Conservation (phyloP, 2,797 vertebrate species). For the Botia kubotai region DNA sequence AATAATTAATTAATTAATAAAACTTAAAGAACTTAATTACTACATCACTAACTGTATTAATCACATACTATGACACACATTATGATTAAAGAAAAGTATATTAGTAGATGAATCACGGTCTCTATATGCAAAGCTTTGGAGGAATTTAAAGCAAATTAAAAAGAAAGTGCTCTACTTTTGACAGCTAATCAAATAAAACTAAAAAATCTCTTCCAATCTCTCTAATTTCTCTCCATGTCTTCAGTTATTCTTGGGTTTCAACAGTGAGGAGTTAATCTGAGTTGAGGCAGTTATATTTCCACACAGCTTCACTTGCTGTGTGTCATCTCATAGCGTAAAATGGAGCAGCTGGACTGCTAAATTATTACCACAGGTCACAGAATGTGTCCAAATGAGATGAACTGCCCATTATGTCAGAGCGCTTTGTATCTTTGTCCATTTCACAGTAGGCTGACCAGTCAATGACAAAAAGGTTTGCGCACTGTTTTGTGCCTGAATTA, state of each 20-base stretch:
- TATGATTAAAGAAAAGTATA: constrained; percentile 4
- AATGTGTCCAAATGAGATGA: constrained; percentile 24
- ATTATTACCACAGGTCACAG: constrained; percentile 19
- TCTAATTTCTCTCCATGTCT: not conserved
- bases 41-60: not conserved
- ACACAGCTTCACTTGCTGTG: constrained; percentile 9
- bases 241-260: constrained; percentile 25
- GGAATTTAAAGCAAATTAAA: not conserved
- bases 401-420: constrained; percentile 17
- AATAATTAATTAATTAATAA: too few relatives aligned
- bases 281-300: constrained; percentile 9
- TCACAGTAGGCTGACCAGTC: not conserved
- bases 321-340: constrained; percentile 10
- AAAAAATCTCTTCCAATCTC: not conserved
- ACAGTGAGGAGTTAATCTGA: not conserved
- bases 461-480: not conserved
- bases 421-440: not conserved
- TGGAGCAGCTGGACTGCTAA: constrained; percentile 9
- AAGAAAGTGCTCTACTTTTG: constrained; percentile 4
- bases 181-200: not conserved
- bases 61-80: not conserved
- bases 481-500: not conserved
- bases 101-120: constrained; percentile 9
- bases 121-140: not conserved
- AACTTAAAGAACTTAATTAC: not conserved